Evolutionary conservation across 2,797 vertebrate species (phyloP).

Genomic region (Cossypha dichroa): DNA sequence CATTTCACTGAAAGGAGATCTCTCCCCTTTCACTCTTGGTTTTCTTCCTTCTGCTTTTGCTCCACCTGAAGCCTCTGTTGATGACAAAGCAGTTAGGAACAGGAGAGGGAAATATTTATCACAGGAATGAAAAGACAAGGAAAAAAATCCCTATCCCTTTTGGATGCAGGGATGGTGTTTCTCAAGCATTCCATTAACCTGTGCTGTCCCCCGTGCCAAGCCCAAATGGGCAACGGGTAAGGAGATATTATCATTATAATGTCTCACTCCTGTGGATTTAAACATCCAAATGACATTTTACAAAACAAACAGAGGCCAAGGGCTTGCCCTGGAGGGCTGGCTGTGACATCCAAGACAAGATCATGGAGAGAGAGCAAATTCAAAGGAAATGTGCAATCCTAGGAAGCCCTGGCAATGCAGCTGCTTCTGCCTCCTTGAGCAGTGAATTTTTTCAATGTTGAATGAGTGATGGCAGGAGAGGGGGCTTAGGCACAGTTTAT

Average conservation of each 20-base stretch:
- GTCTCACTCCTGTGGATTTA: background rate
- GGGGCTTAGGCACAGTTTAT: background rate
- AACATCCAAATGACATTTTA: background rate
- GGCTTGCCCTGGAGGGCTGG: background rate
- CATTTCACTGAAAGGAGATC: background rate
- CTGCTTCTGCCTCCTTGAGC: background rate
- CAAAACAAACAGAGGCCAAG: background rate
- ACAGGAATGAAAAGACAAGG: accelerated
- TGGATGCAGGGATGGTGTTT: background rate
- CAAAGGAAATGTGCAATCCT: background rate
- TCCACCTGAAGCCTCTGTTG: background rate
- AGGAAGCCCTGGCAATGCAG: background rate
- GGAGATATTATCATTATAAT: background rate
- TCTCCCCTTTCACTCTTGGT: background rate
- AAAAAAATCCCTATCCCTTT: background rate
- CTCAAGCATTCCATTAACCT: background rate
- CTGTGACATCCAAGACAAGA: background rate
- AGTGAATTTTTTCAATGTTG: background rate
- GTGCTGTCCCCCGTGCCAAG: background rate
- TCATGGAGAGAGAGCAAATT: background rate
- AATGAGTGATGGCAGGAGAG: background rate
- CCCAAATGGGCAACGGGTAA: background rate
- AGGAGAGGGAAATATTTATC: background rate
- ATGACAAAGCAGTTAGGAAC: background rate
- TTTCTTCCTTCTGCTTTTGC: background rate